Evolutionary conservation across 1,140 invertebrate species (phyloP).

Genomic region (Lepidotrigona ventralis): DNA sequence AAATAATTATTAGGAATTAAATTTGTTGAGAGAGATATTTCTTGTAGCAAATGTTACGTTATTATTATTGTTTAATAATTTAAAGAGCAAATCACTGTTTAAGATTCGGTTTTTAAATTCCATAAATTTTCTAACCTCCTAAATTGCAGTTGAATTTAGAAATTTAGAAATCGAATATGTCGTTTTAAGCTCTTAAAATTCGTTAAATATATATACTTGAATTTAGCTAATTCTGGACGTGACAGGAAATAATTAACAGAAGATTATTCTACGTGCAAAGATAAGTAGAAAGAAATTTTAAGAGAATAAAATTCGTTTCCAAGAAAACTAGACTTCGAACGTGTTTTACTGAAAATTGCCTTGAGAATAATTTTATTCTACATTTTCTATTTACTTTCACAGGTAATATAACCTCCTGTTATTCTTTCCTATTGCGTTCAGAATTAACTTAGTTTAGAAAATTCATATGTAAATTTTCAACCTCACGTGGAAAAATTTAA

Average conservation of each 20-base stretch:
- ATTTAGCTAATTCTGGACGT: too few species aligned
- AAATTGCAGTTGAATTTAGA: too few species aligned
- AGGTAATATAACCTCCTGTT: too few species aligned
- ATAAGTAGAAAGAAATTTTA: neutral
- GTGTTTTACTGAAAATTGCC: neutral
- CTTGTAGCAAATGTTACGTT: too few species aligned
- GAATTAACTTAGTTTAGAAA: neutral
- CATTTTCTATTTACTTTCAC: neutral
- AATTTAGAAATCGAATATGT: neutral
- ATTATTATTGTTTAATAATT: too few species aligned
- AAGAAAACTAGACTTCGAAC: neutral
- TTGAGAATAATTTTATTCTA: neutral
- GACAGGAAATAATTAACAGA: too few species aligned
- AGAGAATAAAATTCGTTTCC: neutral
- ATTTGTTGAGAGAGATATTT: neutral
- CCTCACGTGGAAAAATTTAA: neutral
- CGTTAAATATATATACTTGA: too few species aligned
- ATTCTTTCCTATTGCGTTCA: neutral
- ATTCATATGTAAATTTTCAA: neutral
- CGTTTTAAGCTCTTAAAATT: neutral
- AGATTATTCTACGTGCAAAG: neutral
- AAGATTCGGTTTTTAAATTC: neutral
- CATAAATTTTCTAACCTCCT: neutral
- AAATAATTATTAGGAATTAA: neutral
- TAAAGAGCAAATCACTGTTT: neutral